These are phyloP conservation scores for Scytalopus superciliaris DNA, from an alignment of 2,113 vertebrate genomes.

Conservation along the genomic window DNA sequence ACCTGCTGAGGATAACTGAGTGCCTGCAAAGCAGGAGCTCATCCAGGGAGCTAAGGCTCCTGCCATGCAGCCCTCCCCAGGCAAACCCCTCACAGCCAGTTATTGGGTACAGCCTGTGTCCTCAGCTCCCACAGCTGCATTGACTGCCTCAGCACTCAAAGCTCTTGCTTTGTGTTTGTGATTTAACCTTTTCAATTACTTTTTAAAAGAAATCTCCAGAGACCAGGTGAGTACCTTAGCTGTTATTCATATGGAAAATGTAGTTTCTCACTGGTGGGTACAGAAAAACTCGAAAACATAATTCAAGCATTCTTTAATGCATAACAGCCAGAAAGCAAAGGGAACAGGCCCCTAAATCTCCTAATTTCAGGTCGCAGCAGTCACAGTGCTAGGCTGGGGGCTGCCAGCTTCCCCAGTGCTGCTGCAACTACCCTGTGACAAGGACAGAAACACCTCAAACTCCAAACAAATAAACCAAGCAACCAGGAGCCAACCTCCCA, in stretches of 20 bases:
- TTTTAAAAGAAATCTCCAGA: not conserved
- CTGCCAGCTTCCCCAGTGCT: fast-evolving
- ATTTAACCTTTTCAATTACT: not conserved
- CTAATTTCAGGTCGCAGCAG: not conserved
- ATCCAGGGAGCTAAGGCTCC: not conserved
- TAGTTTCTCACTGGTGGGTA: not conserved
- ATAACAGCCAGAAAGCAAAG: not conserved
- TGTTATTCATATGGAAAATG: not conserved
- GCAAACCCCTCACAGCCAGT: not conserved
- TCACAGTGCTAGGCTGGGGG: fast-evolving
- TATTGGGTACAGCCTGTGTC: fast-evolving
- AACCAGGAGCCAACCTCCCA: not conserved
- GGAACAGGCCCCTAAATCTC: fast-evolving
- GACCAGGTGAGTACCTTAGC: not conserved
- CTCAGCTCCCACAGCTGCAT: not conserved
- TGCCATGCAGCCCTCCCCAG: fast-evolving
- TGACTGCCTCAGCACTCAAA: fast-evolving
- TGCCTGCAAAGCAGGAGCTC: not conserved
- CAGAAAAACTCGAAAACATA: not conserved
- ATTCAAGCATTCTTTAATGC: not conserved
- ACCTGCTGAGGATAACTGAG: not conserved
- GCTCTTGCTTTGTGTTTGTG: not conserved
- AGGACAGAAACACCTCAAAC: not conserved
- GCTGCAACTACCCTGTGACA: too few relatives aligned
- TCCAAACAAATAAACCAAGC: not conserved